Conservation (phyloP, 2,888 invertebrate genomes). For the Lamellibrachia columna region DNA sequence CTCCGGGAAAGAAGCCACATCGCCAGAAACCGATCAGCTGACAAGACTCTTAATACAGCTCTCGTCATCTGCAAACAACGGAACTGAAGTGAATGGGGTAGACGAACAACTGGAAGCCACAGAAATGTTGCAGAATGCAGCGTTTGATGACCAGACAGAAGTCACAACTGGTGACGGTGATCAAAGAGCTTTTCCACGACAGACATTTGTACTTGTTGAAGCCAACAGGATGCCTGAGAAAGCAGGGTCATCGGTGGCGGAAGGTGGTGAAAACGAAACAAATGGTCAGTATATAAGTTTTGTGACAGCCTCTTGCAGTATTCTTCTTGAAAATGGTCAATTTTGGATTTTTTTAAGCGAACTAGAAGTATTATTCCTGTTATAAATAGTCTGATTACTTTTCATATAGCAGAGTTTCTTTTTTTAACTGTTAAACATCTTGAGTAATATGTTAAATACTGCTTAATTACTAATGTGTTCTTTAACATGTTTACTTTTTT, state of each 20-base stretch:
- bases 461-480: background rate
- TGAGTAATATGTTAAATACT: background rate
- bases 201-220: slow-evolving; percentile 6
- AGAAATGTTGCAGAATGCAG: background rate
- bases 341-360: background rate
- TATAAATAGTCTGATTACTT: too few relatives aligned
- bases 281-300: background rate
- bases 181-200: background rate
- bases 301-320: background rate
- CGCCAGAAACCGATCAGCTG: background rate
- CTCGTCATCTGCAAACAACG: background rate
- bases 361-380: too few relatives aligned
- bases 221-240: background rate
- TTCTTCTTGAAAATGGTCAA: background rate
- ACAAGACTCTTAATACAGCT: background rate
- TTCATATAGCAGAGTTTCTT: background rate
- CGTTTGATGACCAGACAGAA: background rate
- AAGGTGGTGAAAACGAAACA: background rate
- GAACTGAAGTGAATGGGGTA: background rate
- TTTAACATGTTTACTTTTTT: background rate
- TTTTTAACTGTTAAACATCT: background rate
- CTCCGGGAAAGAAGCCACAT: background rate
- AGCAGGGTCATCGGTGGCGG: background rate
- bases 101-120: background rate
- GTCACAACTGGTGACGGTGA: background rate